Base-by-base conservation (phyloP, 2,113 vertebrate genomes). In the Ptilonorhynchus violaceus region DNA sequence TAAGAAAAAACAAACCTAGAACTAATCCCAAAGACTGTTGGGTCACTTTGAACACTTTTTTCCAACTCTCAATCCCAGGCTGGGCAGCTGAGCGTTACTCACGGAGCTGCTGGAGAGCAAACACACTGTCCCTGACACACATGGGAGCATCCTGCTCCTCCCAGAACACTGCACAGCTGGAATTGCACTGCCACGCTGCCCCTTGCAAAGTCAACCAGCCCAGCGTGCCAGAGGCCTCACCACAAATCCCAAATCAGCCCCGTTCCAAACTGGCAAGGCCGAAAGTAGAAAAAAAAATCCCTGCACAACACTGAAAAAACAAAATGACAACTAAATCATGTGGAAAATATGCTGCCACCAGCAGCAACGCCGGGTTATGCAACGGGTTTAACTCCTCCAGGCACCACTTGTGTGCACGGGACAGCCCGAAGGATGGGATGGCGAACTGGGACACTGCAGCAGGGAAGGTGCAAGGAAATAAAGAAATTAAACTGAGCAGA, bases 351-450 rank as follows among this genome's bases (percentile, higher is more conserved):
- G 66, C 68, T 66, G 42, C 66, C 69, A 81, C 58, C 6, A 20
- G 73, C 87, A 84, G 72, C 55, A 86, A 31, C 0, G 0, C 33
- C 1, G 24, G 56, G 70, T 77, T 89, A 74, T 55, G 86, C 78
- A 93, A 80, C 0, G 22, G 67, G 21, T 86, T 64, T 49, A 72
- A 50, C 47, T 74, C 28, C 52, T 49, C 27, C 52, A 49, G 28
- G n/a, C 75, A 53, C 7, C 2, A 4, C 41, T 16, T 18, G 23
- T 39, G 25, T 1, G 2, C 6, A 4, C 0, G 0, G 39, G 28
- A 64, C 53, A 63, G 35, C 67, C 59, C 1, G 1, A 1, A 4
- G 73, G 52, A 49, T 0, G 4, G 64, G 81, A n/a, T 1, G 6
- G 37, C 86, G 59, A 60, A 64, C 41, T 41, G 74, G 53, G 63